A percentile compares a stretch with the other conserved stretches of the same genome.
Conservation (phyloP, 1,140 invertebrate species). For the Drosophila persimilis region DNA sequence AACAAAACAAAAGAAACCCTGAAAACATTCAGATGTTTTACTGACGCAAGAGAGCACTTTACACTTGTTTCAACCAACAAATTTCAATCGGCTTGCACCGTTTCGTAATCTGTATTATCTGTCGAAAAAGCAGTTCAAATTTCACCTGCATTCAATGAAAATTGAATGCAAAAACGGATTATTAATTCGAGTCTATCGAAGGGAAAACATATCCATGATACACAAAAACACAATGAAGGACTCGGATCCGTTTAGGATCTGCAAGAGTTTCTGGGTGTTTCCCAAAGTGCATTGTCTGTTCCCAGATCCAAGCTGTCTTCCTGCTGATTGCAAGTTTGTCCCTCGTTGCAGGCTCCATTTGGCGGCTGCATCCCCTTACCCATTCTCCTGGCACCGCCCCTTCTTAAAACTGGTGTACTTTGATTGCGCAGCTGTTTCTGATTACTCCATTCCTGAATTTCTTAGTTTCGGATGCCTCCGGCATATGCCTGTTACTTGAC, state of each 20-base stretch:
- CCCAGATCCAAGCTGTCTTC: no score
- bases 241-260: conserved; percentile 12
- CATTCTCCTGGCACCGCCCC: neutral
- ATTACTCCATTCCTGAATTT: conserved; percentile 23
- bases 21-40: no score
- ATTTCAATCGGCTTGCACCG: neutral
- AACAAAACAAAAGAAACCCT: neutral
- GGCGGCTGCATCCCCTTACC: neutral
- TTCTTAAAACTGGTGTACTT: no score
- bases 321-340: no score
- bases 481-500: conserved; percentile 25
- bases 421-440: conserved; percentile 51
- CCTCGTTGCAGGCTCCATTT: neutral
- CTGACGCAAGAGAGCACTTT: neutral
- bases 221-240: neutral
- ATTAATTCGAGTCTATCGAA: neutral
- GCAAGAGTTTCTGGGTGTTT: neutral
- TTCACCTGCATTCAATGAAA: conserved; percentile 1
- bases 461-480: conserved; percentile 38
- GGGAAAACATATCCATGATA: neutral
- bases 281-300: no score
- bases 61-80: neutral
- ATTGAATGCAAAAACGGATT: neutral
- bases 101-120: conserved; percentile 42
- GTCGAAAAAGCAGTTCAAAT: conserved; percentile 10